These are phyloP conservation scores for Muricea muricata DNA, from an alignment of 92 coral and sea anemone genomes.

Conservation along the genomic window DNA sequence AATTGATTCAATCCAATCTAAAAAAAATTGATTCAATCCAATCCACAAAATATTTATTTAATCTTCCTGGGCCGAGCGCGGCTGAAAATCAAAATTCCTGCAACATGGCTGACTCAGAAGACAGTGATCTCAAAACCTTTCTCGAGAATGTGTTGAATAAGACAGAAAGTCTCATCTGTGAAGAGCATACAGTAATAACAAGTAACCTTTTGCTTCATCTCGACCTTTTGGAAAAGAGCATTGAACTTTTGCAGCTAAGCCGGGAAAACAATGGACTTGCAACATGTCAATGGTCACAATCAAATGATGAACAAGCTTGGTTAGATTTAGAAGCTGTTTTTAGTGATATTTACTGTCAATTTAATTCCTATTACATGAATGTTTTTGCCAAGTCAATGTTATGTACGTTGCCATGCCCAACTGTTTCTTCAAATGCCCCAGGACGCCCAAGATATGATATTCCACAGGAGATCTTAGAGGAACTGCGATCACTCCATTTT, in stretches of 20 bases:
- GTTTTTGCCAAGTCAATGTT: neutral
- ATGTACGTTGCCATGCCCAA: neutral
- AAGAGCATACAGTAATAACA: neutral
- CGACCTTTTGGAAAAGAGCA: constrained; percentile 20
- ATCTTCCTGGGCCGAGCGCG: too few relatives aligned
- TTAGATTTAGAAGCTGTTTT: constrained; percentile 12
- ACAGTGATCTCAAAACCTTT: constrained; percentile 4
- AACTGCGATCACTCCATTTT: constrained; percentile 16
- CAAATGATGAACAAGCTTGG: constrained; percentile 1
- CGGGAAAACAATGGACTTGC: neutral
- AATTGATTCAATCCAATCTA: too few relatives aligned
- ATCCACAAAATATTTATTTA: too few relatives aligned
- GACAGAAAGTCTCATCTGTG: neutral
- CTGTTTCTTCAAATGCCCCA: neutral
- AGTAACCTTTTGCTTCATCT: constrained; percentile 17
- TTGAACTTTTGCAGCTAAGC: constrained; percentile 23
- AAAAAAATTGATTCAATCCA: too few relatives aligned
- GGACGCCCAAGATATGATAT: neutral
- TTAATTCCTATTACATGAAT: neutral
- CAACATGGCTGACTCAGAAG: neutral
- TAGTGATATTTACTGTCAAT: neutral
- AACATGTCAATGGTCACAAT: constrained; percentile 29
- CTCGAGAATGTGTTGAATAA: constrained; percentile 16
- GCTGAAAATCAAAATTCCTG: too few relatives aligned
- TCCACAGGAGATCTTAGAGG: neutral